Evolutionary conservation across 2,113 vertebrate genomes (phyloP), one percentile per base, ranked within the genome.

Genomic region (Hydropotes inermis): DNA sequence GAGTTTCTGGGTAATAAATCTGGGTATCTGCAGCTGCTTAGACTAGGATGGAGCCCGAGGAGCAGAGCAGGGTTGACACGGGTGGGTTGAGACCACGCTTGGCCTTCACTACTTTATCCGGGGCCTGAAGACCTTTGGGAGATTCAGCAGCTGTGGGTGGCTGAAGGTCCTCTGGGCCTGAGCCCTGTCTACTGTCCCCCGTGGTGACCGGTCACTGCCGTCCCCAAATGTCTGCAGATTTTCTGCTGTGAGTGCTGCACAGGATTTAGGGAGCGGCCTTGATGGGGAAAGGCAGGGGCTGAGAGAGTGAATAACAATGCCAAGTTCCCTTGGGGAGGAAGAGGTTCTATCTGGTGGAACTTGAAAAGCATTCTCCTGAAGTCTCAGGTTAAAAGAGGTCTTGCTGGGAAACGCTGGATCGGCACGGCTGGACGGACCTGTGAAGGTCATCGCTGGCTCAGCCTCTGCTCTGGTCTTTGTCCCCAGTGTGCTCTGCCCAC

Each of bases 31-130:
- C 13, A 28, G 74, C 25, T 76, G 74, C 74, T 13, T 76, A 25
- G 39, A 23, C 13, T 13, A 45, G 25, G 39, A 27, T 28, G 39
- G 39, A 2, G 0, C 39, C 39, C 0, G 0, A 8, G 74, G 74
- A 45, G 25, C 3, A 61, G 3, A 76, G 1, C 39, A 45, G 74
- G 74, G 28, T 8, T 15, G 74, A 27, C 13, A 28, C 3, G 0
- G 3, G 25, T 2, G 1, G 74, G 13, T 9, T 45, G 25, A 78
- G 25, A 43, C 25, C 25, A 15, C 13, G 6, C 25, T 28, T 8
- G 25, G 43, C 25, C 39, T 45, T 28, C 7, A 27, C 25, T 45
- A 9, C 25, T 78, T 78, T 8, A 28, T 27, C 74, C 0, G 13
- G 74, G 6, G 39, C 25, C 74, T 78, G 74, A 45, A 78, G 74